Percentiles rank a stretch among this genome's conserved stretches.
These are phyloP conservation scores for Percopsis transmontana DNA, from an alignment of 2,113 vertebrate genomes.

Conservation along the genomic window DNA sequence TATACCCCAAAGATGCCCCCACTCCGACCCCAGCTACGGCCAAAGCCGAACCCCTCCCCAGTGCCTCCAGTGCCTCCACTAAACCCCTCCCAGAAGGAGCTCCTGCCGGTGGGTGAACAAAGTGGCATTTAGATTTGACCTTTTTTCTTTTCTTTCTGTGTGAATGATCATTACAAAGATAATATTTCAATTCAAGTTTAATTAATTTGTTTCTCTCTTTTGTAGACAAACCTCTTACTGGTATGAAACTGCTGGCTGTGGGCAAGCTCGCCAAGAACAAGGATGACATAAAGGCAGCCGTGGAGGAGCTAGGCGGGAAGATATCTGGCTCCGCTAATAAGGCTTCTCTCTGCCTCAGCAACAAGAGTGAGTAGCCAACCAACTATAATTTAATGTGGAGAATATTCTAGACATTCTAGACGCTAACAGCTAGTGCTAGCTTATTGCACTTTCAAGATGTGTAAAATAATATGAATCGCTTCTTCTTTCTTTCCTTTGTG, in stretches of 20 bases:
- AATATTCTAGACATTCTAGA: too few species aligned
- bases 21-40: conserved; percentile 23
- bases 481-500: conserved; percentile 6
- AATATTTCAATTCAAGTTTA: not conserved
- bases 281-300: conserved; percentile 85
- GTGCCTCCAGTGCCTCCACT: conserved; percentile 53
- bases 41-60: conserved; percentile 52
- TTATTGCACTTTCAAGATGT: not conserved
- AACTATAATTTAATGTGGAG: not conserved
- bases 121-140: too few species aligned
- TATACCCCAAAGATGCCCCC: conserved; percentile 80
- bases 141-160: too few species aligned
- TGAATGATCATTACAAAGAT: too few species aligned
- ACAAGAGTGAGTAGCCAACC: conserved; percentile 82
- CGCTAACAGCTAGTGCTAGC: not conserved
- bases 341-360: conserved; percentile 90
- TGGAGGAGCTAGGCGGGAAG: conserved; percentile 93
- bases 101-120: conserved; percentile 73
- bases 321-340: conserved; percentile 83
- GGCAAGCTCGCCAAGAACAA: conserved; percentile 93
- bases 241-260: conserved; percentile 86
- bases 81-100: conserved; percentile 57
- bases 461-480: not conserved
- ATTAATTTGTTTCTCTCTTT: not conserved
- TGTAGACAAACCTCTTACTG: conserved; percentile 88